Base-by-base conservation (phyloP, 2,888 invertebrate genomes). In the Drosophila fulvimacula region DNA sequence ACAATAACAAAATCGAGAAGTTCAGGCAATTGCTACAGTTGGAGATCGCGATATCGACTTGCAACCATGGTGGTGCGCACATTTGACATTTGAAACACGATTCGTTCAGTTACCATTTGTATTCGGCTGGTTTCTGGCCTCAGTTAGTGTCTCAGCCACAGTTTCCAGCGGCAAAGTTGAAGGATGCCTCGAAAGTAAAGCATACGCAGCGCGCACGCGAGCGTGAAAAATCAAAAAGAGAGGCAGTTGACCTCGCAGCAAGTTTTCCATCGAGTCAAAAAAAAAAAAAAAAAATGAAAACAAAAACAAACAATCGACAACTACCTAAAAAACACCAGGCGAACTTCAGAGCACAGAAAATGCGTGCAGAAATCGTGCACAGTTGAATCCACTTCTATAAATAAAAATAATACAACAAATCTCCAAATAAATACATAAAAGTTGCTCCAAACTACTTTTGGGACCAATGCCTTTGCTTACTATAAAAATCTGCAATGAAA, bases 61-160 rank as follows among this genome's bases (percentile, higher is more conserved):
- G 64, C 27, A 11, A 53, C 56, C 52, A 27, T 42, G 68, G 74
- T 76, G 64, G 76, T 44, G 73, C 36, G 67, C 70, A 62, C 74
- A 72, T 81, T 79, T 86, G 85, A 87, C 88, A 86, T 86, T 88
- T 86, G 69, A 63, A 79, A 79, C 88, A 87, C 88, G 85, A 86
- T 82, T 84, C 73, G 56, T 62, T 38, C 36, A 30, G 63, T 73
- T 80, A 67, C 68, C 41, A 72, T 78, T 78, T 68, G 70, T 60
- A 56, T 76, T 69, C 57, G 32, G 36, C 52, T 38, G 27, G 52
- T 27, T 72, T 73, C 79, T 66, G 69, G 73, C 63, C 74, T 71
- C 59, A 48, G 58, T 61, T 51, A 59, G 59, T 68, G 69, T 70
- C 48, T 53, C 19, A 52, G 63, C 38, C 44, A 55, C 53, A 61